These are phyloP conservation scores for Oncopeltus fasciatus DNA, from an alignment of 1,140 invertebrate species.

Conservation along the genomic window DNA sequence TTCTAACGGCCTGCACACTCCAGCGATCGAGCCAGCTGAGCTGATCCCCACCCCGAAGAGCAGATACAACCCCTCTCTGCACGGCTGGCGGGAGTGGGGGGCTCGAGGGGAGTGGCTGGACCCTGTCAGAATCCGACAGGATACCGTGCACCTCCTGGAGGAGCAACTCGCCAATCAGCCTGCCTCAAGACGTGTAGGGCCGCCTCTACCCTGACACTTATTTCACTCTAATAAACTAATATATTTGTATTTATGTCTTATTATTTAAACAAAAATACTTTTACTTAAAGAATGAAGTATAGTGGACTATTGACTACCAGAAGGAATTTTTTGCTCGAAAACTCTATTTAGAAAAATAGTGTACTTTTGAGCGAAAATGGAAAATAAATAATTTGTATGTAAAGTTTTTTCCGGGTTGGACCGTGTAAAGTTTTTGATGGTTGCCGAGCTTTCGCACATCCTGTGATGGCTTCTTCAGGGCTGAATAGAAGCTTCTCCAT, in stretches of 20 bases:
- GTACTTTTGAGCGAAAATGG: too few relatives aligned
- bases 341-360: too few relatives aligned
- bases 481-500: too few relatives aligned
- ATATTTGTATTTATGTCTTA: neutral
- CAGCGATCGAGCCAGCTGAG: neutral
- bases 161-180: neutral
- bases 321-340: too few relatives aligned
- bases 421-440: too few relatives aligned
- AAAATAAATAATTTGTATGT: too few relatives aligned
- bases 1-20: neutral
- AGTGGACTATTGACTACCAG: too few relatives aligned
- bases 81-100: neutral
- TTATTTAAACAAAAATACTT: neutral
- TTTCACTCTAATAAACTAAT: neutral
- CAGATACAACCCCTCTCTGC: neutral
- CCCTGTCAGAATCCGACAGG: neutral
- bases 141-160: neutral
- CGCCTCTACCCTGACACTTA: neutral
- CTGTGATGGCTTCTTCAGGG: too few relatives aligned
- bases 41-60: neutral
- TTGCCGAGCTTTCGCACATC: too few relatives aligned
- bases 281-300: too few relatives aligned
- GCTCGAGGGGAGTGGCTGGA: neutral
- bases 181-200: neutral
- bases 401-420: too few relatives aligned